These are phyloP conservation scores for Octonoba sinensis DNA, from an alignment of 2,888 invertebrate genomes.

Conservation along the genomic window DNA sequence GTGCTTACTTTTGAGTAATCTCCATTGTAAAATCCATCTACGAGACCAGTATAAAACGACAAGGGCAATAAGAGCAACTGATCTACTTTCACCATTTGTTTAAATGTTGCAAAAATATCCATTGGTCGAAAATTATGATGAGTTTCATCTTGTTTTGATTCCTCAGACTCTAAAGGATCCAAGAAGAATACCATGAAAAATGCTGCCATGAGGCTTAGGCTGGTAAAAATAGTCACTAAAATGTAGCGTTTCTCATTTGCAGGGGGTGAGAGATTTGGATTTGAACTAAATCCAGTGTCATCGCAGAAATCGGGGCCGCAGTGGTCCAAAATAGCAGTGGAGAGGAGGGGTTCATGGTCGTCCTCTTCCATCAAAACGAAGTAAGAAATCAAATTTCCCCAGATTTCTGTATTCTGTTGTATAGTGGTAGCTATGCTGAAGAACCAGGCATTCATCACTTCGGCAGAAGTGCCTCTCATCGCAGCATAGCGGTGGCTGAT, in stretches of 20 bases:
- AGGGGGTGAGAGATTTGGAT: constrained; percentile 81
- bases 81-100: constrained; percentile 88
- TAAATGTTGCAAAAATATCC: constrained; percentile 86
- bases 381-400: constrained; percentile 97
- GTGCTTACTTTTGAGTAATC: constrained; percentile 73
- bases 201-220: constrained; percentile 87
- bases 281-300: constrained; percentile 14
- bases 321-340: neutral
- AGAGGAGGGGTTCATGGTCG: neutral
- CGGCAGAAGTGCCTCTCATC: constrained; percentile 73
- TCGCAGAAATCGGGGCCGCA: constrained; percentile 65
- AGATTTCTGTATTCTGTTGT: constrained; percentile 96
- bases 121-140: neutral
- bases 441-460: constrained; percentile 94
- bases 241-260: constrained; percentile 88
- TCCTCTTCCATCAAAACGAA: constrained; percentile 67
- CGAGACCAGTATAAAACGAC: constrained; percentile 96
- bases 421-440: constrained; percentile 99
- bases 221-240: constrained; percentile 89
- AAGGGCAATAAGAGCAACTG: constrained; percentile 94
- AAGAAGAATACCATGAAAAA: constrained; percentile 88
- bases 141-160: constrained; percentile 66
- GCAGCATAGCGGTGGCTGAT: constrained; percentile 92
- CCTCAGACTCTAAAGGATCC: constrained; percentile 88
- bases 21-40: constrained; percentile 95